Conservation (phyloP, 2,113 vertebrate genomes). For the Hippocampus mohnikei region DNA sequence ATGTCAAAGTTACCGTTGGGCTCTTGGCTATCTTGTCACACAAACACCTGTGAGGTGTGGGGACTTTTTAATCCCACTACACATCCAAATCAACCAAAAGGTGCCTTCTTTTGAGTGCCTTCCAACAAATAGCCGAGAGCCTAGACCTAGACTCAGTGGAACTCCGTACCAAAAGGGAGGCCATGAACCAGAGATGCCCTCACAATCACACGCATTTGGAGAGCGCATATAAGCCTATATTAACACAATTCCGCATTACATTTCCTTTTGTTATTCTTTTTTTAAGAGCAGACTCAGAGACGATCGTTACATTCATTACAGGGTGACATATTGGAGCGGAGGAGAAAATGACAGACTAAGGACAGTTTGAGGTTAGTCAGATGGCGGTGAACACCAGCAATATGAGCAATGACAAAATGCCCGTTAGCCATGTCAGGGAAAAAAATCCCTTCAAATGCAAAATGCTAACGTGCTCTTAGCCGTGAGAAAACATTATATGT, state of each 20-base stretch:
- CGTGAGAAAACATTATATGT: neutral
- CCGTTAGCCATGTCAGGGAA: neutral
- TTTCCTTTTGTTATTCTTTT: neutral
- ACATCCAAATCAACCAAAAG: neutral
- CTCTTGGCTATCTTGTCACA: neutral
- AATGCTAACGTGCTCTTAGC: neutral
- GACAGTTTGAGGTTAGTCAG: neutral
- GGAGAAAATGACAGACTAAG: conserved; percentile 4
- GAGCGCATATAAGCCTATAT: neutral
- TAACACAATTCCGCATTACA: neutral
- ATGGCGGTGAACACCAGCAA: conserved; percentile 12
- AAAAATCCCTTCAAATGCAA: neutral
- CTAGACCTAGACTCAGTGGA: no score
- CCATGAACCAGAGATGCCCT: neutral
- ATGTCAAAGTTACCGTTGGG: neutral
- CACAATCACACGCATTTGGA: neutral
- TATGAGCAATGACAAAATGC: conserved; percentile 9
- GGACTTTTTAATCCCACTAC: neutral
- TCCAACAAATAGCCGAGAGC: no score
- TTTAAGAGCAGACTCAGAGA: neutral
- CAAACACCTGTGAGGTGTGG: neutral
- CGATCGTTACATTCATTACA: neutral
- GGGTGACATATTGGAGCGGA: neutral
- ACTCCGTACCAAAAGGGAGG: no score
- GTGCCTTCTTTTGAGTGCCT: no score